Evolutionary conservation across 2,888 invertebrate species (phyloP).

Genomic region (Agonopterix arenella): DNA sequence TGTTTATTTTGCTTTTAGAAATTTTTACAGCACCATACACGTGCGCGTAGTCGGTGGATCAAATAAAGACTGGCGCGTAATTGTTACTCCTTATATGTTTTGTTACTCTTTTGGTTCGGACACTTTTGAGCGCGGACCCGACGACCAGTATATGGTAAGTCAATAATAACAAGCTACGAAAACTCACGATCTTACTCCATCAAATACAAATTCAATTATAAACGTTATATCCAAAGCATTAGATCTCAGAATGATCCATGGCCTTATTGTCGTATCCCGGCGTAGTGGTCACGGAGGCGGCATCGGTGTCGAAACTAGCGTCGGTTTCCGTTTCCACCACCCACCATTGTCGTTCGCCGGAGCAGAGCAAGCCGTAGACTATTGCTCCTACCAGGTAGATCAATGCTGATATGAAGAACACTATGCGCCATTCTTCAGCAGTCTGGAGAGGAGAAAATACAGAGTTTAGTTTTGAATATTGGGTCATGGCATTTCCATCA

Average conservation of each 20-base stretch:
- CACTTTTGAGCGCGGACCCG: too few species aligned
- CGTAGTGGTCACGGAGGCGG: constrained; percentile 53
- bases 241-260: constrained; percentile 53
- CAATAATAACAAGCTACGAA: neutral
- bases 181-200: neutral
- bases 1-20: too few species aligned
- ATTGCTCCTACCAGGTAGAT: constrained; percentile 91
- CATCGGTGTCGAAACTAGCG: constrained; percentile 62
- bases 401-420: constrained; percentile 90
- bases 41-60: too few species aligned
- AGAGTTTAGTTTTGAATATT: too few species aligned
- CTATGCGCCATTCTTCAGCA: constrained; percentile 87
- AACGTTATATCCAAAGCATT: constrained; percentile 2
- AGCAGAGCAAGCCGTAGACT: constrained; percentile 86
- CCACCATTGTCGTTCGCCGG: constrained; percentile 91
- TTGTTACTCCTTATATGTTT: too few species aligned
- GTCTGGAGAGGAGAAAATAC: constrained; percentile 60
- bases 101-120: too few species aligned
- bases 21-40: too few species aligned
- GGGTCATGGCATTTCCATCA: too few species aligned
- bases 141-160: too few species aligned
- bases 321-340: constrained; percentile 69
- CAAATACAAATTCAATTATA: neutral
- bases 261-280: constrained; percentile 46
- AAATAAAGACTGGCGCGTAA: too few species aligned